Conservation (phyloP, 2,113 vertebrate genomes). For the Melozone crissalis region DNA sequence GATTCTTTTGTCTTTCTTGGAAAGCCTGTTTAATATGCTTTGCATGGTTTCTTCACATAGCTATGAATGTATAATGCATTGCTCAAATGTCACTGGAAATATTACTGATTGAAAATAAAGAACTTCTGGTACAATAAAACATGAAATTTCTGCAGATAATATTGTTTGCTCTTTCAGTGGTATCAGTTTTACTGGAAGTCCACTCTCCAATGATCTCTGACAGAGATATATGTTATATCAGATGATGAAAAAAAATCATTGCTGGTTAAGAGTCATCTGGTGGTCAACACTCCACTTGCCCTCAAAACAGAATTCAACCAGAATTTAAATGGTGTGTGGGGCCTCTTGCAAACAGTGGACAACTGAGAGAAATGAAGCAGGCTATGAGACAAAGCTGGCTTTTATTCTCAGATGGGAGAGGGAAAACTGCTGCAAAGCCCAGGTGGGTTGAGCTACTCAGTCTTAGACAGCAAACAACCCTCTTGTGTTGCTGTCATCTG, state of each 20-base stretch:
- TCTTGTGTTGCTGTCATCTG: not conserved
- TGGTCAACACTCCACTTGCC: not conserved
- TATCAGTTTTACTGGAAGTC: not conserved
- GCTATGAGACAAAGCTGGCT: not conserved
- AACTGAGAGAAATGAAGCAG: not conserved
- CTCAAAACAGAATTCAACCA: not conserved
- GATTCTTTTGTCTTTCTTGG: not conserved
- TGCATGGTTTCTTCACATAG: accelerated
- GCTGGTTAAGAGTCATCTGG: not conserved
- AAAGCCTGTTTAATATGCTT: not conserved
- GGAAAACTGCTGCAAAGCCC: not conserved
- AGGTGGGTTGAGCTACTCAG: not conserved
- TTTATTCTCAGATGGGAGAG: not conserved
- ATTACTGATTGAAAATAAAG: not conserved
- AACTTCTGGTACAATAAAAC: not conserved
- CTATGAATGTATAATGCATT: not conserved
- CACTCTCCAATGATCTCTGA: not conserved
- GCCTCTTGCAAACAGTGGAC: not conserved
- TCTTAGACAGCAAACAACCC: not conserved
- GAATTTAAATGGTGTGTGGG: not conserved
- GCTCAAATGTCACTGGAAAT: not conserved
- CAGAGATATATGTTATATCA: not conserved
- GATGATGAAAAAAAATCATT: not conserved
- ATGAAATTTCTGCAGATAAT: not conserved
- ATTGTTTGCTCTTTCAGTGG: not conserved